Evolutionary conservation across 2,797 vertebrate genomes (phyloP).

Genomic region (Rhinogobio ventralis): DNA sequence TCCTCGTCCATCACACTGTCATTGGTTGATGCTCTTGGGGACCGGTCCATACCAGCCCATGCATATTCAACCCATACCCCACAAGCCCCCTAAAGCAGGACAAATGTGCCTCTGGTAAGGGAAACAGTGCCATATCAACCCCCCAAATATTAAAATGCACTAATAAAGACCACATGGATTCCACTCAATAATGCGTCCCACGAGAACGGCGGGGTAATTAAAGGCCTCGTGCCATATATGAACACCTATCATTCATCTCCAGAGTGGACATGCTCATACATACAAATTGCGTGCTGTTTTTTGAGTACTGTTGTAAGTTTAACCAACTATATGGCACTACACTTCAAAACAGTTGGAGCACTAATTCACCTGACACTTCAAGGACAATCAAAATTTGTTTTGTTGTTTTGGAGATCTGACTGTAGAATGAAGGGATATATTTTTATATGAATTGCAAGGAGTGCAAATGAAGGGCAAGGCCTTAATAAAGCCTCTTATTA

Average conservation of each 20-base stretch:
- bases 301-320: slow-evolving; percentile 31
- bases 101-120: slow-evolving; percentile 71
- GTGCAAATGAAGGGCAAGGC: slow-evolving; percentile 50
- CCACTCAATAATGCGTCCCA: slow-evolving; percentile 75
- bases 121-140: slow-evolving; percentile 69
- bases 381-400: slow-evolving; percentile 40
- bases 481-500: slow-evolving; percentile 52
- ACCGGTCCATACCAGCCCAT: slow-evolving; percentile 67
- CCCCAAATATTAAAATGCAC: slow-evolving; percentile 78
- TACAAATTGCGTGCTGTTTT: slow-evolving; percentile 35
- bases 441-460: slow-evolving; percentile 19
- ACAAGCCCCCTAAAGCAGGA: slow-evolving; percentile 61
- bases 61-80: slow-evolving; percentile 65
- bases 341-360: neutral
- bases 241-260: slow-evolving; percentile 76
- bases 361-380: slow-evolving; percentile 25
- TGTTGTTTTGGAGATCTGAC: slow-evolving; percentile 43
- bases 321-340: neutral
- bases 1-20: slow-evolving; percentile 78
- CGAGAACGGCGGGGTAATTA: slow-evolving; percentile 77
- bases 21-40: slow-evolving; percentile 71
- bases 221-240: slow-evolving; percentile 78
- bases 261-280: slow-evolving; percentile 66
- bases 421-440: neutral
- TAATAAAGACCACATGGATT: slow-evolving; percentile 85